These are phyloP conservation scores for Syndactyla subalaris DNA, from an alignment of 2,797 vertebrate genomes.

Conservation along the genomic window DNA sequence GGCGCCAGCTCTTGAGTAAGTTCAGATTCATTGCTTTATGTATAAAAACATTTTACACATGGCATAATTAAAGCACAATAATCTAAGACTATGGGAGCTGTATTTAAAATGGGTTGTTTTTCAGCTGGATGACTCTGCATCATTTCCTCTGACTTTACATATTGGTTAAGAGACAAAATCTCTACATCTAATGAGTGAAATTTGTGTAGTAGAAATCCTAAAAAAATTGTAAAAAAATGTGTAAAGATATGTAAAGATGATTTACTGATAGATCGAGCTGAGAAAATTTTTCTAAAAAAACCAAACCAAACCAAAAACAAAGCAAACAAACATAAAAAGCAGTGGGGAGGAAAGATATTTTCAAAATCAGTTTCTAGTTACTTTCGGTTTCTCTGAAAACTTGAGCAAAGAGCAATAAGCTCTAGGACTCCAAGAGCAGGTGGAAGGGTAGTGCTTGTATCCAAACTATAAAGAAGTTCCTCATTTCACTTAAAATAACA, in stretches of 20 bases:
- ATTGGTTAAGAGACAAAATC: neutral
- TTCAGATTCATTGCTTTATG: neutral
- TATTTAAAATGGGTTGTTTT: neutral
- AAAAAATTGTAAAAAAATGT: neutral
- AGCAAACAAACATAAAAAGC: neutral
- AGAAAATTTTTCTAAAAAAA: neutral
- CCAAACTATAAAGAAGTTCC: neutral
- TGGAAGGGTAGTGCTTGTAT: neutral
- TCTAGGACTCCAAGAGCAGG: neutral
- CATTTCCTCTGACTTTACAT: neutral
- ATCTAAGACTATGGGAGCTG: neutral
- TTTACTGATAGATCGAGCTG: neutral
- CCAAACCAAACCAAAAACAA: neutral
- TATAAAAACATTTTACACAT: neutral
- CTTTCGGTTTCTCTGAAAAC: slow-evolving; percentile 17
- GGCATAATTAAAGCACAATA: neutral
- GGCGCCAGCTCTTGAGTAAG: neutral
- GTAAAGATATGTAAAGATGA: neutral
- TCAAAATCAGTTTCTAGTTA: neutral
- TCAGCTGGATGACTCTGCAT: neutral
- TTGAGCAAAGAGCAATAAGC: neutral
- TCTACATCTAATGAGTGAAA: neutral
- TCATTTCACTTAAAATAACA: neutral
- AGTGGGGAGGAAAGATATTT: neutral
- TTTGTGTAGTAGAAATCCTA: neutral